Percentiles rank a stretch among this genome's conserved stretches.
Conservation (phyloP, 2,113 vertebrate species). For the Anser brachyrhynchus region DNA sequence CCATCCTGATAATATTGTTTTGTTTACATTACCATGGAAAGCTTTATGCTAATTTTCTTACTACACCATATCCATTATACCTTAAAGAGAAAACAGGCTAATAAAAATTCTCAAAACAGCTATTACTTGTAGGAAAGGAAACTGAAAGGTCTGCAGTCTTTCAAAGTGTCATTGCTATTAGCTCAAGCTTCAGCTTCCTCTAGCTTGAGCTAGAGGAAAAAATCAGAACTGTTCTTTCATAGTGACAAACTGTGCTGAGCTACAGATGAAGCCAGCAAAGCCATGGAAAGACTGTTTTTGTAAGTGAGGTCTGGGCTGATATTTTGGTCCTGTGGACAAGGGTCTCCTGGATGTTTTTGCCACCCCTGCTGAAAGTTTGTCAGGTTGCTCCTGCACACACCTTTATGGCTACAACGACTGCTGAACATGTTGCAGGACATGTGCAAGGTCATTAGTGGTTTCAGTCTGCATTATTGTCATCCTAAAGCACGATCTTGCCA, state of each 20-base stretch:
- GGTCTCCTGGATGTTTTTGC: neutral
- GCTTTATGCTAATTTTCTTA: constrained; percentile 48
- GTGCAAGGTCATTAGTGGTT: constrained; percentile 60
- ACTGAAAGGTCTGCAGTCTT: constrained; percentile 20
- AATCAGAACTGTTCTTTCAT: neutral
- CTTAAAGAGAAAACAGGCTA: constrained; percentile 39
- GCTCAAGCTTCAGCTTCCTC: neutral
- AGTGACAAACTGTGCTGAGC: neutral
- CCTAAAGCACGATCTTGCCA: constrained; percentile 70
- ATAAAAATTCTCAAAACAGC: constrained; percentile 51
- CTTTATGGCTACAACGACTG: neutral
- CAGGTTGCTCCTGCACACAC: neutral
- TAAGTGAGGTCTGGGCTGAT: neutral
- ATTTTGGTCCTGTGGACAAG: neutral
- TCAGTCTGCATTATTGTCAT: constrained; percentile 45
- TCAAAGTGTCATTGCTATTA: constrained; percentile 31
- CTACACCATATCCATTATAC: constrained; percentile 28
- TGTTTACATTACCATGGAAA: constrained; percentile 58
- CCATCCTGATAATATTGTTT: constrained; percentile 41
- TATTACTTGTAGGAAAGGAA: constrained; percentile 10
- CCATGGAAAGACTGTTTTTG: neutral
- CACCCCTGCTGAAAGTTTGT: neutral
- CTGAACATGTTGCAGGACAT: constrained; percentile 51
- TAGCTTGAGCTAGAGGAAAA: neutral
- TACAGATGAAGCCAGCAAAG: neutral